Evolutionary conservation across 2,888 invertebrate species (phyloP).

Genomic region (Leistus spinibarbis): DNA sequence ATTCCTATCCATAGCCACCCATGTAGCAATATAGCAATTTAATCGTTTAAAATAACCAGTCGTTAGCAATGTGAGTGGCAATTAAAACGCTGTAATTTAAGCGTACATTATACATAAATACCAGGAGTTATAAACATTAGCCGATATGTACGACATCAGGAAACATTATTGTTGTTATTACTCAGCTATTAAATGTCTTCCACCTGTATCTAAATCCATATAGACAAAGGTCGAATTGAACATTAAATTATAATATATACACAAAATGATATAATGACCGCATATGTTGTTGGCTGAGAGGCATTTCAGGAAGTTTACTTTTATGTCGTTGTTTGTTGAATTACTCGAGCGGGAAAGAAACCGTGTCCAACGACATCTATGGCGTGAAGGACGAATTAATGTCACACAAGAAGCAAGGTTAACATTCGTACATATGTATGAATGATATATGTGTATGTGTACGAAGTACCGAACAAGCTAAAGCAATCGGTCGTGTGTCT

Average conservation of each 20-base stretch:
- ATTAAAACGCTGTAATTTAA: background rate
- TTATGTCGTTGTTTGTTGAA: background rate
- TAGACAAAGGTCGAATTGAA: background rate
- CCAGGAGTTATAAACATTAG: background rate
- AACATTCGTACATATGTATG: too few relatives aligned
- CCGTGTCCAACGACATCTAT: conserved; percentile 10
- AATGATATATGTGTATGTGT: too few relatives aligned
- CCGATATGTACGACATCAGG: too few relatives aligned
- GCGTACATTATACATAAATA: background rate
- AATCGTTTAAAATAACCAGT: background rate
- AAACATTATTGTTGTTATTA: background rate
- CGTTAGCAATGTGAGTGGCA: background rate
- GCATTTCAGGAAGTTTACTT: background rate
- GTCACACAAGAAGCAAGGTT: background rate
- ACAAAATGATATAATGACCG: too few relatives aligned
- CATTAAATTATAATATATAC: background rate
- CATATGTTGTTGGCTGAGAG: too few relatives aligned
- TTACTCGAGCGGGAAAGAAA: background rate
- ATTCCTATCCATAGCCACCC: background rate
- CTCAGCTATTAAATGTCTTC: background rate
- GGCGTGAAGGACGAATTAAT: conserved; percentile 17
- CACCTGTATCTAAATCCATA: background rate
- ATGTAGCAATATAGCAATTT: background rate
- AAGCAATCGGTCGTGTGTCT: too few relatives aligned
- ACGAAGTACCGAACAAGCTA: too few relatives aligned